Conservation (phyloP, 1,140 invertebrate species). For the Drosophila pandora region DNA sequence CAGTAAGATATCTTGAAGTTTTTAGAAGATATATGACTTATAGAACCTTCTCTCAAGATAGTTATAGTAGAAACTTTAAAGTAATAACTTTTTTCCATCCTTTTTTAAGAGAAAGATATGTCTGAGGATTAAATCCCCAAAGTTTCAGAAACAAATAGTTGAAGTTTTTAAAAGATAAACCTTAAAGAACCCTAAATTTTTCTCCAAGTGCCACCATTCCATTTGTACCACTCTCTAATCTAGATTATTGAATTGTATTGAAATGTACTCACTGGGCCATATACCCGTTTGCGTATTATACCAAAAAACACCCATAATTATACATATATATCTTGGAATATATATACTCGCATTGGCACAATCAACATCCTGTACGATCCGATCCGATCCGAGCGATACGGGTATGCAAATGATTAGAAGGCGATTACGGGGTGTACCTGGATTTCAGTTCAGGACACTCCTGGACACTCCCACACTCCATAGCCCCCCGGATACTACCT, state of each 20-base stretch:
- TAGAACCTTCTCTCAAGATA: too few species aligned
- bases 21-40: too few species aligned
- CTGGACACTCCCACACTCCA: constrained; percentile 6
- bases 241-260: constrained; percentile 66
- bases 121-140: too few species aligned
- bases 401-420: constrained; percentile 69
- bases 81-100: too few species aligned
- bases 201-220: neutral
- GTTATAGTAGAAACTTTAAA: too few species aligned
- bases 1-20: too few species aligned
- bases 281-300: constrained; percentile 29
- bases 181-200: too few species aligned
- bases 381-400: constrained; percentile 22
- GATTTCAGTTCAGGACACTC: constrained; percentile 1
- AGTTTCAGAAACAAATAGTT: too few species aligned
- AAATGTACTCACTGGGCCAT: constrained; percentile 50
- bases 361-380: constrained; percentile 76
- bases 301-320: neutral
- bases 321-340: neutral
- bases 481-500: neutral
- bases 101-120: too few species aligned
- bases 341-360: constrained; percentile 32
- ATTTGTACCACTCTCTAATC: constrained; percentile 59
- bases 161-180: too few species aligned
- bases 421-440: constrained; percentile 36